Evolutionary conservation across 92 coral and sea anemone genomes (phyloP).

Genomic region (Meandrina meandrites): DNA sequence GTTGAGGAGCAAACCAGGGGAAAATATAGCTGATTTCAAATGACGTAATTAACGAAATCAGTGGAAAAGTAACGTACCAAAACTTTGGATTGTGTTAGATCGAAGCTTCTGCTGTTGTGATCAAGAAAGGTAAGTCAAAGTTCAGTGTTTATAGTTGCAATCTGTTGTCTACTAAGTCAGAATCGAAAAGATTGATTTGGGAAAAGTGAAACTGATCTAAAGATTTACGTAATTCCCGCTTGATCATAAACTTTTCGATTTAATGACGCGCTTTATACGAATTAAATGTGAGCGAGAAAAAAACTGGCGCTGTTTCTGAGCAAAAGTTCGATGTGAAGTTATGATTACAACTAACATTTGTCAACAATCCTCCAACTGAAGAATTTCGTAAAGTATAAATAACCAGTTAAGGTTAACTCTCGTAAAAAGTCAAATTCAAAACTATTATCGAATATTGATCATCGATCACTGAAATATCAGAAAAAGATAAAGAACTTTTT

Average conservation of each 20-base stretch:
- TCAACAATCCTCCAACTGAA: conserved; percentile 33
- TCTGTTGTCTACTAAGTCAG: conserved; percentile 8
- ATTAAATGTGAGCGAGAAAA: neutral
- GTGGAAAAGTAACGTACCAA: conserved; percentile 16
- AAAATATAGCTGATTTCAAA: conserved; percentile 45
- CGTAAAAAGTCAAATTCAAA: neutral
- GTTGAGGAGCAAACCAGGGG: neutral
- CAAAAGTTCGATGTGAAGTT: neutral
- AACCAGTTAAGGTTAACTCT: conserved; percentile 11
- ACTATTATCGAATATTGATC: neutral
- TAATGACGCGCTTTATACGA: neutral
- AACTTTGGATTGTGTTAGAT: conserved; percentile 4
- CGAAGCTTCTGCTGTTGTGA: neutral
- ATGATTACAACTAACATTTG: conserved; percentile 14
- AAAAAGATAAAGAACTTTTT: neutral
- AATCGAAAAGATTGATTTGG: neutral
- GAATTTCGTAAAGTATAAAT: conserved; percentile 13
- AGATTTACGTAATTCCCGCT: neutral
- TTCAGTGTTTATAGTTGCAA: conserved; percentile 14
- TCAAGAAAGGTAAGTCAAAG: conserved; percentile 24
- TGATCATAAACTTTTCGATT: neutral
- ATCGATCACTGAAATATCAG: neutral
- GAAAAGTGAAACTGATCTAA: neutral
- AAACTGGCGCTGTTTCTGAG: neutral
- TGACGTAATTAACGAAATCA: conserved; percentile 20